Evolutionary conservation across 2,888 invertebrate species (phyloP).

Genomic region (Ennomos quercinarius): DNA sequence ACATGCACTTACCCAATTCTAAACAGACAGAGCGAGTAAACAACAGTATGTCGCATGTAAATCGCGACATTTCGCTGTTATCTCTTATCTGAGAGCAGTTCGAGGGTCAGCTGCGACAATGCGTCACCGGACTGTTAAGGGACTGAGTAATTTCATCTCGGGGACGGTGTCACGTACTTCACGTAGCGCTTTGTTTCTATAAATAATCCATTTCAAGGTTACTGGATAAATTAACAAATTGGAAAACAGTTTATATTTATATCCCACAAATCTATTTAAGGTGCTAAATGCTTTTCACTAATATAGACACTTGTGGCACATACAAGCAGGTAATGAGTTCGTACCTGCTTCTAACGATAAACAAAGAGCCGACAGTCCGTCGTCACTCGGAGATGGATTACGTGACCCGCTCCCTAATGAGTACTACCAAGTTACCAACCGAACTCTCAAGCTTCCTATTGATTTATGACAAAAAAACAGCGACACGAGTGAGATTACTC

Average conservation of each 20-base stretch:
- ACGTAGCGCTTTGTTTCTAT: background rate
- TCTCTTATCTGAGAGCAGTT: background rate
- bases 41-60: background rate
- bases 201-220: background rate
- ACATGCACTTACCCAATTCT: no score
- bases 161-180: background rate
- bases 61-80: slow-evolving; percentile 6
- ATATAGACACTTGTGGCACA: slow-evolving; percentile 4
- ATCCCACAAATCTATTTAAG: no score
- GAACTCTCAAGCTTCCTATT: slow-evolving; percentile 7
- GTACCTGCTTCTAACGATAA: slow-evolving; percentile 8
- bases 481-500: background rate
- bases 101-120: slow-evolving; percentile 2
- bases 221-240: background rate
- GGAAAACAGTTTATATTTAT: no score
- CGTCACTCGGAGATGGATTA: slow-evolving; percentile 25
- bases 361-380: slow-evolving; percentile 15
- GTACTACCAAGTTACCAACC: background rate
- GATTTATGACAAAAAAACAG: slow-evolving; percentile 8
- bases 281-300: no score
- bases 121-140: slow-evolving; percentile 13
- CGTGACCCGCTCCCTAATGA: slow-evolving; percentile 16
- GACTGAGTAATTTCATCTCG: background rate
- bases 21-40: no score
- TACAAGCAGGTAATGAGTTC: slow-evolving; percentile 9